Conservation (phyloP, 2,888 invertebrate genomes). For the Drosophila vallismaia region DNA sequence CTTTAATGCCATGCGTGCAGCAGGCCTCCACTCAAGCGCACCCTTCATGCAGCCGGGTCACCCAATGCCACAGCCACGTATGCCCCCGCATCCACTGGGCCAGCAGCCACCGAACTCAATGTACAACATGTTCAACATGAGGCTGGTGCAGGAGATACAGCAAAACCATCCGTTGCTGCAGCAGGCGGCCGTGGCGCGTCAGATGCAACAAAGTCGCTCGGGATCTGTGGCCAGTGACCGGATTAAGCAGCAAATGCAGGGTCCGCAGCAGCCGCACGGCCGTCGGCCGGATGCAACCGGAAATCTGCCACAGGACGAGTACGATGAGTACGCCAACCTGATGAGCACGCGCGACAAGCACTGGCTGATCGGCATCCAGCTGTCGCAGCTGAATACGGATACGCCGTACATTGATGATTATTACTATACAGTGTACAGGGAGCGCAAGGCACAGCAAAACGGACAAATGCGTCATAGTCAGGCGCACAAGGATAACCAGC, state of each 20-base stretch:
- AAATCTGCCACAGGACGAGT: conserved; percentile 83
- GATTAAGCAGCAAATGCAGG: conserved; percentile 43
- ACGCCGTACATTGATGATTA: conserved; percentile 99
- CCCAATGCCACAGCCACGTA: conserved; percentile 71
- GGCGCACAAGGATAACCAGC: conserved; percentile 87
- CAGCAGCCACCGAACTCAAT: conserved; percentile 69
- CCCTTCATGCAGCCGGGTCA: conserved; percentile 73
- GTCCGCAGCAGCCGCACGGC: conserved; percentile 65
- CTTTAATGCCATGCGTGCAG: conserved; percentile 83
- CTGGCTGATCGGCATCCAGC: conserved; percentile 97
- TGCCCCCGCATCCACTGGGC: conserved; percentile 81
- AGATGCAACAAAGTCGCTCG: conserved; percentile 67
- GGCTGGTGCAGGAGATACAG: conserved; percentile 84
- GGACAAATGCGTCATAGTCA: conserved; percentile 86
- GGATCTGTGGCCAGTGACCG: conserved; percentile 64
- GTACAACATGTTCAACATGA: conserved; percentile 83
- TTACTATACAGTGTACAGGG: conserved; percentile 94
- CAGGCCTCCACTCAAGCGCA: conserved; percentile 73
- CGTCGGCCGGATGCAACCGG: conserved; percentile 81
- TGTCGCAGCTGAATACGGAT: conserved; percentile 95
- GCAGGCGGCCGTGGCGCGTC: conserved; percentile 67
- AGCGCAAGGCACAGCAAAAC: conserved; percentile 86
- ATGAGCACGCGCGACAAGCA: conserved; percentile 98
- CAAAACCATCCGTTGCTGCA: conserved; percentile 84
- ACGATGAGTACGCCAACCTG: conserved; percentile 94